Conservation (phyloP, 2,797 vertebrate species). For the Dendrocincla fuliginosa region DNA sequence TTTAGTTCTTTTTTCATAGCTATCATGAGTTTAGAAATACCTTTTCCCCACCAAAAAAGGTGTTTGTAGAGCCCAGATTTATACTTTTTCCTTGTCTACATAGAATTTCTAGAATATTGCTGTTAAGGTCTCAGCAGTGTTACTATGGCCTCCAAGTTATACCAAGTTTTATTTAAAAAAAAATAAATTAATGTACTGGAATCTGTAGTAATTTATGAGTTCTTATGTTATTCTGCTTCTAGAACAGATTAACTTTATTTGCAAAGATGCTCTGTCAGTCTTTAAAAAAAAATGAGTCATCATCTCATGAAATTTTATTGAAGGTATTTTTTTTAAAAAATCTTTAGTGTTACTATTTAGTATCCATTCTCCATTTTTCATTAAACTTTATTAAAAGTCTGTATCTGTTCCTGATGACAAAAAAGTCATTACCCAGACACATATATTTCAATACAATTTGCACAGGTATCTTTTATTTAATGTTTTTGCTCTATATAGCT, state of each 20-base stretch:
- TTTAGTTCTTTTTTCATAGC: neutral
- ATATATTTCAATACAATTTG: neutral
- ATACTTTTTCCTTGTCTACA: neutral
- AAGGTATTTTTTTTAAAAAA: neutral
- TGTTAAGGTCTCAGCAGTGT: neutral
- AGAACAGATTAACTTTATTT: neutral
- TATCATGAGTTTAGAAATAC: neutral
- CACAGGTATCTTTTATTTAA: neutral
- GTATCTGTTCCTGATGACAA: neutral
- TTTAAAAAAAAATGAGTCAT: neutral
- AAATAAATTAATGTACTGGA: neutral
- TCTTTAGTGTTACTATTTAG: neutral
- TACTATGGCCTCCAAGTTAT: neutral
- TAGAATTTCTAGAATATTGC: neutral
- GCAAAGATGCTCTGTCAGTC: neutral
- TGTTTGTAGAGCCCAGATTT: neutral
- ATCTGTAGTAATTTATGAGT: neutral
- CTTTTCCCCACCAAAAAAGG: rapidly evolving
- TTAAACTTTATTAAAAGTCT: neutral
- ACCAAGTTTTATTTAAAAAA: neutral
- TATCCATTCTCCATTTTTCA: neutral
- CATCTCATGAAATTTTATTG: neutral
- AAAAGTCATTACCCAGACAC: neutral
- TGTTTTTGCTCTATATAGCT: neutral
- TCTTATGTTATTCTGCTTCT: neutral